Base-by-base conservation (phyloP, 2,888 invertebrate genomes). In the Leptarthrus brevirostris region DNA sequence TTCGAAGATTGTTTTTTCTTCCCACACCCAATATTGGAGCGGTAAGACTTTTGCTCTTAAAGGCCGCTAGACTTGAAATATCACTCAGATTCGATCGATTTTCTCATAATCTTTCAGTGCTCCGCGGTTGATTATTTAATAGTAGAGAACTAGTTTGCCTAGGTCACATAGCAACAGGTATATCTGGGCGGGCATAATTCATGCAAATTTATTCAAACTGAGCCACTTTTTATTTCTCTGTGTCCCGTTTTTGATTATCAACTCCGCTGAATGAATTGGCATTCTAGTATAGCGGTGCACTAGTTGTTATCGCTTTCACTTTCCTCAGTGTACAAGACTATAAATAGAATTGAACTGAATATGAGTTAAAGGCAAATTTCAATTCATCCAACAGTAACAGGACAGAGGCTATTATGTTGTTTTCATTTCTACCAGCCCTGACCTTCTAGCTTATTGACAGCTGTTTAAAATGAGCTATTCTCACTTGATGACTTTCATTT, bases 101-200 rank as follows among this genome's bases (percentile, higher is more conserved):
- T 40, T 40, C 2, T 40, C 40, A 40, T 40, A 58, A 40, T 58
- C 58, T 36, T 40, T 26, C 16, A 6, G 36, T 20, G 36, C 16
- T 58, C 12, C 10, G 34, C 14, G 2, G 58, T 20, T 18, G 58
- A 58, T 58, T 58, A 58, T 58, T 58, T 58, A 58, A 58, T 40
- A 58, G 36, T 0, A 58, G 12, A 5, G 20, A 66, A 66, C 64
- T 24, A 47, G 64, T 69, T 34, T 69, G 2, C 34, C 30, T 52
- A 69, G 52, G 34, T 69, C 52, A 34, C 69, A 52, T 52, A 34
- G 69, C 34, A 69, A 69, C 69, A 52, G 69, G n/a, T 69, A 26
- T n/a, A 54, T 24, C 26, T 18, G 22, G 22, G 10, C 12, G 18
- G n/a, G 24, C 24, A 22, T 24, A 3, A 24, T 10, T n/a, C 16